A percentile compares a stretch with the other conserved stretches of the same genome.
phyloP scores from a whole-genome alignment of 2,888 invertebrate species.

The Metacarcinus magister region DNA sequence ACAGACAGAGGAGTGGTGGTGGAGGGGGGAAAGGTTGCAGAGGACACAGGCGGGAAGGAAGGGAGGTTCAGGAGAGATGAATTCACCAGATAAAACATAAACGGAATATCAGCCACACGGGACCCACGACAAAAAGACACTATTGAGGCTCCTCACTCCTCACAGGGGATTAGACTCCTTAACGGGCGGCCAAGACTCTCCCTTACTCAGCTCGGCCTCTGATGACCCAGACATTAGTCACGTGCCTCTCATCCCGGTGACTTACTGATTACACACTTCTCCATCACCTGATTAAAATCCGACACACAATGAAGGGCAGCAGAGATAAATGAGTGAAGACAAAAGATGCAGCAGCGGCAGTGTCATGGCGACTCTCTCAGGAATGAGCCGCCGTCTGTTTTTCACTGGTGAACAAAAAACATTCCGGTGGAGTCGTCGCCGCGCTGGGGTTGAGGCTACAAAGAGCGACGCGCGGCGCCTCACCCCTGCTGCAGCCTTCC shows the following conservation, averaged over 20 bases:
- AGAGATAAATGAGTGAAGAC: neutral
- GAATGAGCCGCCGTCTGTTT: neutral
- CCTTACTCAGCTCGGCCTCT: neutral
- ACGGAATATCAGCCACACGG: neutral
- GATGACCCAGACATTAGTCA: neutral
- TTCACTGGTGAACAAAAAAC: neutral
- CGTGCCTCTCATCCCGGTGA: neutral
- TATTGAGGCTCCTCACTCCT: neutral
- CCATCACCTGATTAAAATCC: constrained; percentile 15
- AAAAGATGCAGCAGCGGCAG: neutral
- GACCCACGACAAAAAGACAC: neutral
- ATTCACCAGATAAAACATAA: neutral
- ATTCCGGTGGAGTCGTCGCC: no score
- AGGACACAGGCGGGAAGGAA: neutral
- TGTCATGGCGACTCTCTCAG: neutral
- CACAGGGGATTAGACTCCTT: neutral
- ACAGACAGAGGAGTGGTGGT: neutral
- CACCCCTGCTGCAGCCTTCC: no score
- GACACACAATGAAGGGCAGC: neutral
- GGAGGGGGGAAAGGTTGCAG: neutral
- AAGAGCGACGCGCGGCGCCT: no score
- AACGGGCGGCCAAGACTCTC: neutral
- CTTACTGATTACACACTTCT: constrained; percentile 13
- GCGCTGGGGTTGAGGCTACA: no score
- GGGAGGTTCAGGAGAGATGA: neutral